Evolutionary conservation across 2,888 invertebrate genomes (phyloP), one percentile per base, ranked within the genome.

Genomic region (Choristoneura rosaceana): DNA sequence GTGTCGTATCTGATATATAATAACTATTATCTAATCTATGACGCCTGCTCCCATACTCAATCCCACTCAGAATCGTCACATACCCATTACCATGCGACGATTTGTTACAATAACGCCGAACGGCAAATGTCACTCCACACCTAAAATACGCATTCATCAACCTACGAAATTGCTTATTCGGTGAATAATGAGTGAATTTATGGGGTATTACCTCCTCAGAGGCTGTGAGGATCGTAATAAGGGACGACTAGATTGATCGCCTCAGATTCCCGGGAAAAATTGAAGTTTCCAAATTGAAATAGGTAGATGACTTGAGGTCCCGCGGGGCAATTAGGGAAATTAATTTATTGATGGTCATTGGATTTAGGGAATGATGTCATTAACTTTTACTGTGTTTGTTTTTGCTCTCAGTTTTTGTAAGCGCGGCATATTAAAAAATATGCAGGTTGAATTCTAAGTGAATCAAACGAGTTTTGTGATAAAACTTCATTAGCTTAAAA

Each of bases 151-250:
- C 74, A 75, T 75, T 76, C 76, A 71, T 76, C 74, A 75, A 64
- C 71, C 61, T 65, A 62, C 76, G 63, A 76, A 76, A 79, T 78
- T 78, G 79, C 78, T 77, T 76, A 74, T 76, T 76, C 71, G 58
- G 70, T 76, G 74, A 77, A 70, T 69, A 76, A 76, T 76, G 76
- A 71, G 71, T 69, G 61, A 73, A 73, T 74, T 74, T 74, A 70
- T 70, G 65, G 59, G 70, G 75, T 71, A 70, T 75, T 55, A 66
- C 65, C 55, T 60, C 66, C 61, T 17, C 38, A 34, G 34, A 33
- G 55, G 41, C 34, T 34, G 45, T 10, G 66, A 65, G 60, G 60
- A 55, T 33, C 61, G 62, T 71, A 67, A 71, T 71, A 66, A 71
- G 47, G 67, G 71, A 45, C 71, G n/a, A 17, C 47, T 62, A 66